Percentiles rank a stretch among this genome's conserved stretches.
Conservation (phyloP, 2,113 vertebrate genomes). For the Chionodraco myersi region DNA sequence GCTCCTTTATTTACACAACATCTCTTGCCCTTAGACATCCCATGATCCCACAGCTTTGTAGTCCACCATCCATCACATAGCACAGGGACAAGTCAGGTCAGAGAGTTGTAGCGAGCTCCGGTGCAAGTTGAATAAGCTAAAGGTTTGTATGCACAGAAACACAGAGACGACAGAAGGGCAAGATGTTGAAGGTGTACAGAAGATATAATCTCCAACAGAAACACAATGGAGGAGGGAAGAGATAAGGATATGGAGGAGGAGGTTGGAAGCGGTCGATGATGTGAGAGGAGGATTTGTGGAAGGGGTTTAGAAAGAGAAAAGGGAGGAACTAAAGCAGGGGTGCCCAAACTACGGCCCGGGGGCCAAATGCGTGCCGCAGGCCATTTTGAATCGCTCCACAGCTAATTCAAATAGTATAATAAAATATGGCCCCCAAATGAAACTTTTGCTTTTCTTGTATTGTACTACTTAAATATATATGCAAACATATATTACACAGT, state of each 20-base stretch:
- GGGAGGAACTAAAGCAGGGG: not conserved
- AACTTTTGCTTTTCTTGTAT: too few species aligned
- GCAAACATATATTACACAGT: too few species aligned
- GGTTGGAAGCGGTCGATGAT: constrained; percentile 26
- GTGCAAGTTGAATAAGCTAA: constrained; percentile 5
- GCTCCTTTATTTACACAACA: constrained; percentile 45
- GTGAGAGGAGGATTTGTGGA: constrained; percentile 9
- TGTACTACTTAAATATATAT: too few species aligned
- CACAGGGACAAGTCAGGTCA: constrained; percentile 1
- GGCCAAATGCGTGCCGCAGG: too few species aligned
- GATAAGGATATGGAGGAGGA: constrained; percentile 23
- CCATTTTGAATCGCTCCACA: too few species aligned
- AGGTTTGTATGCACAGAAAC: constrained; percentile 32
- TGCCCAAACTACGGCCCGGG: too few species aligned
- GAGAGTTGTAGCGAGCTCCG: not conserved
- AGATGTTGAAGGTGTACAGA: constrained; percentile 27
- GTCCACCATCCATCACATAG: constrained; percentile 32
- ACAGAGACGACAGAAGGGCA: not conserved
- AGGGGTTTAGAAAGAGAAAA: constrained; percentile 31
- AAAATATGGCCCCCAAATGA: too few species aligned
- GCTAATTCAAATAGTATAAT: too few species aligned
- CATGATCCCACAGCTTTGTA: constrained; percentile 36
- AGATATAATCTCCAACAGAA: constrained; percentile 46
- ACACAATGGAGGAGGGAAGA: constrained; percentile 14
- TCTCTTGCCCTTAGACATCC: constrained; percentile 35